Evolutionary conservation across 23 tunicate species (phyloP), one percentile per base, ranked within the genome.

Genomic region (Halocynthia roretzi): DNA sequence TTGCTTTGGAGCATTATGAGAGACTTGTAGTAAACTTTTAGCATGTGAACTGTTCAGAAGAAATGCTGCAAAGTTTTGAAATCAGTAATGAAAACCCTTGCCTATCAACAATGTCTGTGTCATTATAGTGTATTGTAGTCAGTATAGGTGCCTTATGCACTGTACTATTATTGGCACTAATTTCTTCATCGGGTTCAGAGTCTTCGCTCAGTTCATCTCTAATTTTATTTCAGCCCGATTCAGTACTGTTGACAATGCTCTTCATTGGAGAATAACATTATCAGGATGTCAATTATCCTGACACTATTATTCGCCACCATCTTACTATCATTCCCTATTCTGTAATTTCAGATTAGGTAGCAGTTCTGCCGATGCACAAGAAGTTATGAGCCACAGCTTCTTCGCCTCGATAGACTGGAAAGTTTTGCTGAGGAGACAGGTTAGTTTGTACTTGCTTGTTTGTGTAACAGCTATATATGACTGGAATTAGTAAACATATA

Each of bases 371-470:
- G 98, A 86, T 73, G 98, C 92, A 2, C 65, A 86, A 60, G 98
- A 92, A 63, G 87, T 92, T n/a, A 86, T 92, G 92, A 85, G 84
- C 7, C 98, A 92, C 72, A 22, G 57, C 21, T 92, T 86, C 71
- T 92, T 92, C 58, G 61, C 77, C 56, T 10, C 62, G 65, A 54
- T 86, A 17, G 70, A 62, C 52, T 92, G 98, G 98, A 69, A 92
- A 60, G 92, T 86, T 54, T 63, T 92, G 10, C 40, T 19, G 44
- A 85, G 86, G 15, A 92, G 88, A 72, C 86, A 82, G 91, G 98
- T 92, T 49, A 50, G 20, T 52, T 75, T 8, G 11, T 8, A 51
- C 50, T n/a, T 51, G 17, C 76, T 10, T 18, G n/a, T 2, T 60
- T 4, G 17, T 15, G 4, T 4, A 60, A 18, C 64, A 60, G 64